A percentile compares a stretch with the other conserved stretches of the same genome.
These are phyloP conservation scores for Bolinopsis microptera DNA, from an alignment of 37 sponge, comb jelly and placozoan genomes.

Conservation along the genomic window DNA sequence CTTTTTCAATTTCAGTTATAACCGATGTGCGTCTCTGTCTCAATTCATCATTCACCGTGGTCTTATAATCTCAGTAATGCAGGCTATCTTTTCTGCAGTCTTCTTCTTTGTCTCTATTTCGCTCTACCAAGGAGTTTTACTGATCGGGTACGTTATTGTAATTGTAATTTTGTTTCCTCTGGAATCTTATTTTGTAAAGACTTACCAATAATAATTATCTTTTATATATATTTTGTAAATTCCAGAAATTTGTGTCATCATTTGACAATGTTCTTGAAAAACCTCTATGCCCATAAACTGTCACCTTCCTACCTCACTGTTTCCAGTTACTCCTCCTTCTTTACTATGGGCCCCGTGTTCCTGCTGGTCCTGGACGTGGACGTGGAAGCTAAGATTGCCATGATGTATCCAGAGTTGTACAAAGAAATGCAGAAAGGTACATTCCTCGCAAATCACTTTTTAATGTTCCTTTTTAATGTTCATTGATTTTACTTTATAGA, in stretches of 20 bases:
- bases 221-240: too few relatives aligned
- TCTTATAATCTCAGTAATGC: conserved; percentile 95
- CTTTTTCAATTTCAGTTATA: conserved; percentile 79
- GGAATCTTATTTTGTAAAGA: too few relatives aligned
- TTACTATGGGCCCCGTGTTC: conserved; percentile 95
- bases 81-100: conserved; percentile 87
- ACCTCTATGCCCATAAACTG: too few relatives aligned
- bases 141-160: conserved; percentile 82
- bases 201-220: too few relatives aligned
- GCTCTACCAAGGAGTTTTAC: conserved; percentile 88
- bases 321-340: conserved; percentile 81
- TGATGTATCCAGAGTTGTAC: conserved; percentile 93
- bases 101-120: conserved; percentile 92
- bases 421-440: conserved; percentile 74
- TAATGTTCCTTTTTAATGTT: not conserved
- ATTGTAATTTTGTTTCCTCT: too few relatives aligned
- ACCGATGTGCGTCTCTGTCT: conserved; percentile 86
- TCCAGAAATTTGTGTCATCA: too few relatives aligned
- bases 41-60: conserved; percentile 97
- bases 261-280: too few relatives aligned
- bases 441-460: not conserved
- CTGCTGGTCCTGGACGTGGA: conserved; percentile 91
- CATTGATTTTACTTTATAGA: too few relatives aligned
- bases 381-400: conserved; percentile 81
- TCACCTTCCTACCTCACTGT: too few relatives aligned